Evolutionary conservation across 1,140 invertebrate genomes (phyloP).

Genomic region (Penaeus vannamei): DNA sequence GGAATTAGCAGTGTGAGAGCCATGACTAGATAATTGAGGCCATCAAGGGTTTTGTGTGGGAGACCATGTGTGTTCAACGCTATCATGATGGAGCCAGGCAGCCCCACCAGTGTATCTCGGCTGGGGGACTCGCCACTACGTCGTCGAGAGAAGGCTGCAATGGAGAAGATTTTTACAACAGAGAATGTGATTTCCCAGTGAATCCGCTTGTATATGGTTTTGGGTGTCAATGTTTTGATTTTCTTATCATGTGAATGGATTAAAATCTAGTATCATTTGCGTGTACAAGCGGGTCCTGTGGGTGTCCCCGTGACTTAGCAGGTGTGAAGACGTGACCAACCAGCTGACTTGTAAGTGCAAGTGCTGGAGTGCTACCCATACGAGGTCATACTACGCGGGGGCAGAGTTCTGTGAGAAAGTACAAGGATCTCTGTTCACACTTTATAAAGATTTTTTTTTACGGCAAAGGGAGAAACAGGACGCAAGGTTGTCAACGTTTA

Average conservation of each 20-base stretch:
- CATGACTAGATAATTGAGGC: too few species aligned
- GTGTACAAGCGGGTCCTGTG: slow-evolving; percentile 46
- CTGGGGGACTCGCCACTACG: background rate
- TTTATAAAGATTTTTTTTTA: too few species aligned
- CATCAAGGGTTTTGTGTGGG: slow-evolving; percentile 3
- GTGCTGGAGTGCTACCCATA: too few species aligned
- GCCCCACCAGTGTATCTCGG: slow-evolving; percentile 24
- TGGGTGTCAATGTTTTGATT: too few species aligned
- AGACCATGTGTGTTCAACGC: slow-evolving; percentile 3
- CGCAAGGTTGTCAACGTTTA: too few species aligned
- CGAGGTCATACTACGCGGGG: too few species aligned
- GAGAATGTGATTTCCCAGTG: slow-evolving; percentile 32
- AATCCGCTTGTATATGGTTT: slow-evolving; percentile 37
- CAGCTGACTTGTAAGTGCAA: too few species aligned
- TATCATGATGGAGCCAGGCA: background rate
- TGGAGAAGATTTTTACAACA: slow-evolving; percentile 34
- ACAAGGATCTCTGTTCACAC: too few species aligned
- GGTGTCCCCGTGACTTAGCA: slow-evolving; percentile 46
- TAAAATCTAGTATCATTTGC: background rate
- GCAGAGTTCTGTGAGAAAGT: too few species aligned
- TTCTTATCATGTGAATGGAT: too few species aligned
- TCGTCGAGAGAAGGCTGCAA: slow-evolving; percentile 38
- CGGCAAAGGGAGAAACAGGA: too few species aligned
- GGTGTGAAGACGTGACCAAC: background rate
- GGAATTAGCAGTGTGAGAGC: too few species aligned